These are phyloP conservation scores for Euplexia lucipara DNA, from an alignment of 2,888 invertebrate species.

Conservation along the genomic window DNA sequence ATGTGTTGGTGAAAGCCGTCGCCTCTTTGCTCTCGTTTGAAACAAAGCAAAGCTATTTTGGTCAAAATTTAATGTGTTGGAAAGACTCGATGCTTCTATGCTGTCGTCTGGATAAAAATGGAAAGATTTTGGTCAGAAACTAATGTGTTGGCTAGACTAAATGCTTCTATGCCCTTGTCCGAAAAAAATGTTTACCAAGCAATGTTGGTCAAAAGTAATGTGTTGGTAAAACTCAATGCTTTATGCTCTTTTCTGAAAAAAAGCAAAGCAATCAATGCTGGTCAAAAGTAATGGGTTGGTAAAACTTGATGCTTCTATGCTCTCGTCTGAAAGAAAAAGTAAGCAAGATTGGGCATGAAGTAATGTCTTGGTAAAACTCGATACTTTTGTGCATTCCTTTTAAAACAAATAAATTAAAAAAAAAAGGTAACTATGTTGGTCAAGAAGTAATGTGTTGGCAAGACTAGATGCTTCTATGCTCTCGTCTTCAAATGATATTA, in stretches of 20 bases:
- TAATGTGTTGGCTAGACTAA: too few species aligned
- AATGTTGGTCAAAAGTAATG: not conserved
- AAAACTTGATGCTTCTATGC: not conserved
- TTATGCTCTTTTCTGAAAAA: too few species aligned
- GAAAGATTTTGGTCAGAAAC: rapidly evolving
- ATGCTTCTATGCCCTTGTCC: not conserved
- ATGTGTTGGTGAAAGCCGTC: too few species aligned
- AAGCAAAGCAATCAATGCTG: too few species aligned
- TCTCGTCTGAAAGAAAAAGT: not conserved
- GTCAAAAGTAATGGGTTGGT: too few species aligned
- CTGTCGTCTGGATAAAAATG: not conserved
- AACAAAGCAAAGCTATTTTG: not conserved
- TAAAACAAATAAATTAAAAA: too few species aligned
- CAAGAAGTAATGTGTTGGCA: not conserved
- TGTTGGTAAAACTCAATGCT: not conserved
- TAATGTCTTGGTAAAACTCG: too few species aligned
- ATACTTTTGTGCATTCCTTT: too few species aligned
- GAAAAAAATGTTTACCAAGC: not conserved
- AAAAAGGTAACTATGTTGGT: not conserved
- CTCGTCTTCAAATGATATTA: not conserved
- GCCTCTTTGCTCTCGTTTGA: too few species aligned
- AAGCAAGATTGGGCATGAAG: not conserved
- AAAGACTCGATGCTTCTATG: not conserved
- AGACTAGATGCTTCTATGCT: not conserved
- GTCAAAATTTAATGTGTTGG: not conserved